Evolutionary conservation across 2,113 vertebrate species (phyloP).

Genomic region (Siphamia tubifer): DNA sequence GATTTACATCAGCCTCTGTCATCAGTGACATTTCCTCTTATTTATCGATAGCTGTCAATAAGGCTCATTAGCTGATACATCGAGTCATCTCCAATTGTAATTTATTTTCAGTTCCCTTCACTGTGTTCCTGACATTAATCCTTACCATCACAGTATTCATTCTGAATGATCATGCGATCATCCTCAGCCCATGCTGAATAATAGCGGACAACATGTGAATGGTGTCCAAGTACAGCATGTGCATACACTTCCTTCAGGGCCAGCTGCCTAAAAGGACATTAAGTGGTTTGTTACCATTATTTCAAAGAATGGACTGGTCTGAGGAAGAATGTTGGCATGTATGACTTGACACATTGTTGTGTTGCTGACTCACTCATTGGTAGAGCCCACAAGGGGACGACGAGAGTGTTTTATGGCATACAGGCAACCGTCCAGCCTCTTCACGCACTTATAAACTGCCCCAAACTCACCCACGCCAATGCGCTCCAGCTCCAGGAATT

Average conservation of each 20-base stretch:
- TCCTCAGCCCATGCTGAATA: conserved; percentile 97
- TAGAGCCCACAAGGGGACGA: conserved; percentile 84
- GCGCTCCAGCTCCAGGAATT: conserved; percentile 92
- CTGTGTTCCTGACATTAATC: neutral
- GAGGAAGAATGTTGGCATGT: neutral
- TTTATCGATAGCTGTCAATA: no score
- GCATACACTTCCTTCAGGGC: conserved; percentile 94
- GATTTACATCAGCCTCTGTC: no score
- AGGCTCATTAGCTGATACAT: no score
- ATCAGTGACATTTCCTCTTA: no score
- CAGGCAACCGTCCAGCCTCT: conserved; percentile 94
- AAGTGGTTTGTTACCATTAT: no score
- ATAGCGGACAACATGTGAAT: conserved; percentile 96
- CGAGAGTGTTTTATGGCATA: conserved; percentile 94
- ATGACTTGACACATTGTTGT: neutral
- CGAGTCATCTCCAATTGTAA: no score
- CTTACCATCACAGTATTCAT: conserved; percentile 94
- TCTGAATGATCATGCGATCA: conserved; percentile 94
- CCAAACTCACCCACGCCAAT: conserved; percentile 95
- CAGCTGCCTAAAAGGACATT: conserved; percentile 78
- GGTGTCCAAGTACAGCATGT: conserved; percentile 93
- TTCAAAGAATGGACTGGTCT: neutral
- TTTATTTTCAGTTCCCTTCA: no score
- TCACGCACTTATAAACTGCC: conserved; percentile 94
- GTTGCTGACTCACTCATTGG: conserved; percentile 88